Conservation (phyloP, 2,113 vertebrate species). For the Zosterops lateralis region DNA sequence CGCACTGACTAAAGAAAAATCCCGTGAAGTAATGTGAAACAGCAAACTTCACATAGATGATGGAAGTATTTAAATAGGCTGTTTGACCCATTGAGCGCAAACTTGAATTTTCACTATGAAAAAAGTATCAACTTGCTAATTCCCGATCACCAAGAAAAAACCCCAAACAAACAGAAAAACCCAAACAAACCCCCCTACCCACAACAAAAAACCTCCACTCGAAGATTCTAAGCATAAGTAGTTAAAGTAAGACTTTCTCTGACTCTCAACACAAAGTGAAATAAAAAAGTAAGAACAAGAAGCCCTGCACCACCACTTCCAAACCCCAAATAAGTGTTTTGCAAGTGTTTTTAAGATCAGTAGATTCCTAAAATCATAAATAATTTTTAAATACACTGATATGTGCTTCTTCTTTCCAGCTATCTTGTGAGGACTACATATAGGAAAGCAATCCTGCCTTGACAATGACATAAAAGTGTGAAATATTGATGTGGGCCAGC, state of each 20-base stretch:
- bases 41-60: not conserved
- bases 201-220: not conserved
- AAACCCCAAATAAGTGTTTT: not conserved
- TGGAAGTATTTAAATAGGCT: not conserved
- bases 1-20: not conserved
- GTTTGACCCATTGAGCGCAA: not conserved
- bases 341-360: not conserved
- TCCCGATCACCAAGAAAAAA: fast-evolving
- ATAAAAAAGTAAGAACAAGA: not conserved
- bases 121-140: not conserved
- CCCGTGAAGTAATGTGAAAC: not conserved
- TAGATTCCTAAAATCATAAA: not conserved
- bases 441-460: not conserved
- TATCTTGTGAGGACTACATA: not conserved
- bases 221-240: not conserved
- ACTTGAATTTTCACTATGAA: not conserved
- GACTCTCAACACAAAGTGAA: not conserved
- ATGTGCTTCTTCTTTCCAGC: not conserved
- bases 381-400: not conserved
- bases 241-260: not conserved
- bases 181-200: not conserved
- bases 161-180: not conserved
- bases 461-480: not conserved
- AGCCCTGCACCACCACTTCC: not conserved
- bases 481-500: not conserved